These are phyloP conservation scores for Aphrophora alni DNA, from an alignment of 2,888 invertebrate species.

Conservation along the genomic window DNA sequence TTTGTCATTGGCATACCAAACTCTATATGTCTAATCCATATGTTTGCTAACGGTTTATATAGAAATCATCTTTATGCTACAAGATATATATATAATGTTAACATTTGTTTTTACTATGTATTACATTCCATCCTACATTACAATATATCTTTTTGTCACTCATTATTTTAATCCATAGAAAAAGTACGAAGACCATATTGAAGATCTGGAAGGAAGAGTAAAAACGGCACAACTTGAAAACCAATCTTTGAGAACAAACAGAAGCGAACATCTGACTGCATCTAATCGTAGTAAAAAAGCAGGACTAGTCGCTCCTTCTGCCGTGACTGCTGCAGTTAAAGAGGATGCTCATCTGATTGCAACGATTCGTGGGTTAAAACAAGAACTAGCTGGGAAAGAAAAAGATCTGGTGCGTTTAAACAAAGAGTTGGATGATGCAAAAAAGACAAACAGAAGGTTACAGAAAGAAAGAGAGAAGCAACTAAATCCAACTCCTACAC, in stretches of 20 bases:
- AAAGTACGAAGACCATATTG: slow-evolving; percentile 50
- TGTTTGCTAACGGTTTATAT: no score
- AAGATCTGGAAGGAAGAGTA: slow-evolving; percentile 48
- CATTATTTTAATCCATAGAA: slow-evolving; percentile 45
- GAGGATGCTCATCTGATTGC: slow-evolving; percentile 76
- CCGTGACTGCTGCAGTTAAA: slow-evolving; percentile 61
- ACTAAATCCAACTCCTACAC: slow-evolving; percentile 36
- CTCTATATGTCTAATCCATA: no score
- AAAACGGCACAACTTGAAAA: slow-evolving; percentile 52
- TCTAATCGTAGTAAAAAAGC: slow-evolving; percentile 47
- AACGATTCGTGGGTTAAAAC: slow-evolving; percentile 78
- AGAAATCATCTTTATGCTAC: no score
- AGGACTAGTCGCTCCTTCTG: slow-evolving; percentile 43
- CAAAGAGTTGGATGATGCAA: slow-evolving; percentile 76
- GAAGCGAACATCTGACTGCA: slow-evolving; percentile 49
- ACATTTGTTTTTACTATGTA: no score
- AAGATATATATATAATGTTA: no score
- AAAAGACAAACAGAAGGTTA: slow-evolving; percentile 75
- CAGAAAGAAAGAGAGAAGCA: slow-evolving; percentile 74
- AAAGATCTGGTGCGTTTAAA: slow-evolving; percentile 73
- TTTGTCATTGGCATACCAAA: no score
- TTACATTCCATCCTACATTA: no score
- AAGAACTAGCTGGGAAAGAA: slow-evolving; percentile 76
- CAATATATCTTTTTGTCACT: no score
- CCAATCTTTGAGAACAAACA: slow-evolving; percentile 50